Evolutionary conservation across 2,113 vertebrate species (phyloP), one percentile per base, ranked within the genome.

Genomic region (Turnix velox): DNA sequence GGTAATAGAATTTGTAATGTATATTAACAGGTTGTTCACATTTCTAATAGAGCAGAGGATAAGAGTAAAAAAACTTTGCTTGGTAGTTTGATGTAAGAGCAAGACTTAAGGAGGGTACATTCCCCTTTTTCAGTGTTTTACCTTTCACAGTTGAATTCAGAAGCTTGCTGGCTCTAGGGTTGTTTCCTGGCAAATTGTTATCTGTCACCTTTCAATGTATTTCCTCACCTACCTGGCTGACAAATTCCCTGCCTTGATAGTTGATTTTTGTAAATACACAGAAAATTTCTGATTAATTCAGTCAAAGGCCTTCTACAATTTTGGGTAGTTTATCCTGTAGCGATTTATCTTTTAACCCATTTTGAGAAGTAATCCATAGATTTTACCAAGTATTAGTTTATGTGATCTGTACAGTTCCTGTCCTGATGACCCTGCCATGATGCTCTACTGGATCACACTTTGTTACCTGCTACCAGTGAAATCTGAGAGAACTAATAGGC

Each of bases 181-280:
- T 94, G 95, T 89, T 85, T 65, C 91, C 72, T 69, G 20, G 79
- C 57, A 95, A 96, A 95, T 84, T 97, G 96, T 96, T 96, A 91
- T 96, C 94, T 96, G 91, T 96, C 96, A 97, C 96, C 88, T 91
- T 87, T 95, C 97, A 96, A 96, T 96, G 77, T 81, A 95, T 95
- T 97, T 97, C 94, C 84, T 95, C 93, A 93, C 92, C 95, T 97
- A 61, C 23, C 39, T 96, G 94, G 97, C 79, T 95, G 96, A 96
- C 94, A 92, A 88, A 91, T 91, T 92, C 73, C 67, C 93, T 88
- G 69, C 66, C 74, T 88, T 88, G 42, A 72, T 95, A 93, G 95
- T 92, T 96, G 96, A 97, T 95, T 96, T 94, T 86, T 91, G 88
- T 3, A 0, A 75, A 45, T 84, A 87, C 74, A 81, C 88, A 46